A percentile compares a stretch with the other conserved stretches of the same genome.
Evolutionary conservation across 2,888 invertebrate genomes (phyloP).

Genomic region (Neuroscelio doddi): DNA sequence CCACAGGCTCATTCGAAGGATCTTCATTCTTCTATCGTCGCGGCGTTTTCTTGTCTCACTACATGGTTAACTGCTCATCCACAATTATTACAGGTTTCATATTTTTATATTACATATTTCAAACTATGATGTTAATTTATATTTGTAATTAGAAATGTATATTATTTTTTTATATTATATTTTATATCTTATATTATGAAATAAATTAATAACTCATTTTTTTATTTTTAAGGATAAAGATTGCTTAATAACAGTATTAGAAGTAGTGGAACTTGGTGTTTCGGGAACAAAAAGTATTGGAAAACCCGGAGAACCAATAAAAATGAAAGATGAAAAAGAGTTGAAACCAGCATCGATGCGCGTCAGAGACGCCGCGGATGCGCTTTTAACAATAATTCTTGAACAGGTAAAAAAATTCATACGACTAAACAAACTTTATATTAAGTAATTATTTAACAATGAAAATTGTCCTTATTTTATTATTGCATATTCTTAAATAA

Average conservation of each 20-base stretch:
- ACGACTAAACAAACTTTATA: too few relatives aligned
- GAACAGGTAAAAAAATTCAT: constrained; percentile 80
- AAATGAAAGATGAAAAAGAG: constrained; percentile 96
- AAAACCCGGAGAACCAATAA: constrained; percentile 90
- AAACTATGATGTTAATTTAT: background rate
- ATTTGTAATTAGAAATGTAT: background rate
- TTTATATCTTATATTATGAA: background rate
- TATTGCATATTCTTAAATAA: too few relatives aligned
- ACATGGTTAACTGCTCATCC: constrained; percentile 96
- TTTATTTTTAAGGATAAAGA: constrained; percentile 82
- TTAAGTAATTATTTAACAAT: too few relatives aligned
- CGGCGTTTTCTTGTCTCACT: constrained; percentile 91
- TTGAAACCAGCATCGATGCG: constrained; percentile 97
- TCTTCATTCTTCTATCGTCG: constrained; percentile 94
- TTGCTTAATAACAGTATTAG: constrained; percentile 92
- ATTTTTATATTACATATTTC: background rate
- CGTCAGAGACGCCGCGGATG: constrained; percentile 97
- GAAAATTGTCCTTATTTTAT: too few relatives aligned
- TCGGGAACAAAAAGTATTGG: constrained; percentile 93
- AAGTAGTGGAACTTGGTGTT: constrained; percentile 97
- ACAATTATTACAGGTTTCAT: constrained; percentile 77
- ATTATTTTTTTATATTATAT: background rate
- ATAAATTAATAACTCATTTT: background rate
- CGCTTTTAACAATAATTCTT: constrained; percentile 89
- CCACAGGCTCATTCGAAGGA: constrained; percentile 95